Evolutionary conservation across 2,888 invertebrate genomes (phyloP), one percentile per base, ranked within the genome.

Genomic region (Epirrita christyi): DNA sequence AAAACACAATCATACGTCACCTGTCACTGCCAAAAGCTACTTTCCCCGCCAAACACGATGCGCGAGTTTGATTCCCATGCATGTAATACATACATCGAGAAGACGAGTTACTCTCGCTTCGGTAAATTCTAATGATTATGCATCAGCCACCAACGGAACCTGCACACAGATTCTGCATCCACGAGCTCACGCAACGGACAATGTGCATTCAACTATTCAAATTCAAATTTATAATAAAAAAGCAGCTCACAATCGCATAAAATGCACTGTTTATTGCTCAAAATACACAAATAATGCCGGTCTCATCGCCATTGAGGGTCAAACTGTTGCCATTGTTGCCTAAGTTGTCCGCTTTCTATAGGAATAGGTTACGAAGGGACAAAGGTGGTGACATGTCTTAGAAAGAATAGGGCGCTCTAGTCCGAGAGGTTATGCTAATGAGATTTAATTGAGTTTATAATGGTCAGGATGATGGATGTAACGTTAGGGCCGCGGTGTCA

Each of bases 371-470:
- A 86, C 87, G 69, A 63, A 65, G 73, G 82, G 80, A 91, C 89
- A 90, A 92, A 91, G 88, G 91, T 92, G 92, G 86, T 88, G 92
- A 92, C 92, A 91, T 85, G 71, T 85, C 84, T 77, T 70, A 80
- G 76, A 78, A 71, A 83, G 78, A 83, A 86, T 81, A 75, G 85
- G 78, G 77, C 61, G 70, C 75, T 72, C 80, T 81, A 78, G 80
- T 68, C 64, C 68, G 63, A 66, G 78, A 78, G 85, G 82, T 86
- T 89, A 92, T 92, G 89, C 71, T 85, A 91, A 92, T 92, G 79
- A 83, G 87, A 88, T 92, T 90, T 92, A 92, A 92, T 92, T 91
- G 92, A 91, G 91, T 89, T 87, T 90, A 89, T 91, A 91, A 92
- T 91, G 78, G 85, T 75, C 78, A 75, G 78, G 62, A 84, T 90